Evolutionary conservation across 2,888 invertebrate species (phyloP).

Genomic region (Leptopilina drosophilae): DNA sequence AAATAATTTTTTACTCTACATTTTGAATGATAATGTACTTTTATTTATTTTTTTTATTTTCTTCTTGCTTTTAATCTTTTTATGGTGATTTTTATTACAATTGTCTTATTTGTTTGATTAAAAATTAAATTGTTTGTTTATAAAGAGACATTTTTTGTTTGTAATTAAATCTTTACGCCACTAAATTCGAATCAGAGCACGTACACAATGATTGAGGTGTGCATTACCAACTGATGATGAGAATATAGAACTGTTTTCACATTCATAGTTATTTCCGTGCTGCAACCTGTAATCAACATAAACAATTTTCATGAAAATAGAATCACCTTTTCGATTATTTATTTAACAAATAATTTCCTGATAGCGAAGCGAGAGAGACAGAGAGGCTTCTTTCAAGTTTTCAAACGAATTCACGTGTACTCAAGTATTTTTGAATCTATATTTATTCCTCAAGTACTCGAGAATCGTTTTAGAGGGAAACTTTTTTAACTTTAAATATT

Average conservation of each 20-base stretch:
- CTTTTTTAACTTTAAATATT: no score
- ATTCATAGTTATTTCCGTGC: background rate
- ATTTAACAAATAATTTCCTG: slow-evolving; percentile 7
- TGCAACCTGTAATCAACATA: slow-evolving; percentile 24
- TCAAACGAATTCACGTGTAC: background rate
- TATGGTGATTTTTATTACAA: no score
- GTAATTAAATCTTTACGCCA: slow-evolving; percentile 20
- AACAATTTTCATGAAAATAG: slow-evolving; percentile 14
- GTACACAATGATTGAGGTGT: background rate
- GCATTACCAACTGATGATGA: background rate
- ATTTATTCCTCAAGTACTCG: no score
- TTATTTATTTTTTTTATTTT: background rate
- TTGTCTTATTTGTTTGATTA: no score
- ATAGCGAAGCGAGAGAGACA: no score
- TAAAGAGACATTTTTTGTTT: background rate
- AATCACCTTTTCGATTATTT: background rate
- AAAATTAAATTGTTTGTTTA: background rate
- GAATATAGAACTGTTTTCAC: background rate
- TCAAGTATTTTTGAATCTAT: no score
- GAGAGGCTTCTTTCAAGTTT: background rate
- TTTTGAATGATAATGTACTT: background rate
- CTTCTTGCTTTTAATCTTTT: no score
- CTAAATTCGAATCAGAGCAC: background rate
- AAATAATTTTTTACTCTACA: background rate
- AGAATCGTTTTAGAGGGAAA: no score